Evolutionary conservation across 2,113 vertebrate genomes (phyloP), one percentile per base, ranked within the genome.

Genomic region (Hippocampus abdominalis): DNA sequence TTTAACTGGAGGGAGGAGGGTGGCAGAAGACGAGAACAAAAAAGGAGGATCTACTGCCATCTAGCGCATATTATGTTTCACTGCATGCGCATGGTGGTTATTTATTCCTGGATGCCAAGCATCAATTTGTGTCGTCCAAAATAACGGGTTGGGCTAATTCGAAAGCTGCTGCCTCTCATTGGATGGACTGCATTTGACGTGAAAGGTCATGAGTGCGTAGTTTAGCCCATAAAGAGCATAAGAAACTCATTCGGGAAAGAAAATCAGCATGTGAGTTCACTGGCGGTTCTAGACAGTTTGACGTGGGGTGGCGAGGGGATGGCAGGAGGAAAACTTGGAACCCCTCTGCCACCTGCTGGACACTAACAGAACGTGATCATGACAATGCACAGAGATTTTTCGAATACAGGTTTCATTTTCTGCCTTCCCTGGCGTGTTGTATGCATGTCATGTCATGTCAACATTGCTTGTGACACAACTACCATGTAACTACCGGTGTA

Each of bases 21-120:
- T 23, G 40, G 8, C 21, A 40, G 2, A 3, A 64, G 4, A 25
- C 3, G 16, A 64, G 11, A 46, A 46, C 23, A 7, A 67, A 74
- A 66, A 62, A 21, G 79, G 11, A 71, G 53, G 40, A 63, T 79
- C 23, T 76, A 63, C 79, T 87, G 83, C 74, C 89, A 89, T 83
- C 89, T 88, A 89, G 85, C 88, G 89, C 76, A 10, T 46, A 29
- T 6, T 2, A 0, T 0, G 0, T 32, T 9, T 59, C 39, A 79
- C 61, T 81, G 46, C 77, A 49, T 1, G 16, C 16, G 46, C 2
- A 25, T 57, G 23, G 54, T 25, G 13, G 13, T 57, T 57, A 57
- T 25, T 57, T 11, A n/a, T n/a, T 54, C 51, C 9, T 23, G 2
- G 20, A 51, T 23, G 21, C 51, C 21, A 11, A 11, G 51, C 51